A percentile compares a stretch with the other conserved stretches of the same genome.
Evolutionary conservation across 1,140 invertebrate species (phyloP).

Genomic region (Caenorhabditis latens): DNA sequence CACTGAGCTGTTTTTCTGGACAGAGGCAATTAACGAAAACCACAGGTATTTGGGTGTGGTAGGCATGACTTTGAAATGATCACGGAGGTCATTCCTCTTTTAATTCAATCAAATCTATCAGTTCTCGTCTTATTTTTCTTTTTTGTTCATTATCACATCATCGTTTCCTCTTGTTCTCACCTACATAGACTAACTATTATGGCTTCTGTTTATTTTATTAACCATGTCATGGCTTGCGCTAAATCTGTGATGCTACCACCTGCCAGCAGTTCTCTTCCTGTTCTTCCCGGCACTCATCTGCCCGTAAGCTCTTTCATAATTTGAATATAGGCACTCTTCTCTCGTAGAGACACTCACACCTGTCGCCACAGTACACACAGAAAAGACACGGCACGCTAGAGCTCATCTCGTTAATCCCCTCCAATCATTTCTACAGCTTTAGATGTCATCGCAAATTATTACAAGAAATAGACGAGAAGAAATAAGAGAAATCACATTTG

Average conservation of each 20-base stretch:
- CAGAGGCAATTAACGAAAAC: not conserved
- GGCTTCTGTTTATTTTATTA: conserved; percentile 52
- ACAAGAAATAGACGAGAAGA: not conserved
- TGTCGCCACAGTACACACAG: conserved; percentile 52
- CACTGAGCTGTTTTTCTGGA: conserved; percentile 15
- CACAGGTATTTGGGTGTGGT: conserved; percentile 12
- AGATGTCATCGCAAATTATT: not conserved
- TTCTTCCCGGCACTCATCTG: conserved; percentile 48
- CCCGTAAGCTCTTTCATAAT: conserved; percentile 55
- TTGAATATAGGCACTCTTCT: conserved; percentile 26
- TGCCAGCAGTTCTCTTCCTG: conserved; percentile 24
- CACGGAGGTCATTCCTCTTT: not conserved
- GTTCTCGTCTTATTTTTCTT: not conserved
- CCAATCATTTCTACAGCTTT: conserved; percentile 43
- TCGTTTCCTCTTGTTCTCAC: not conserved
- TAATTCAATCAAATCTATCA: conserved; percentile 26
- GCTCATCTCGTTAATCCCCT: conserved; percentile 43
- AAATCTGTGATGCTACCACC: conserved; percentile 45
- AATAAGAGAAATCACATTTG: not conserved
- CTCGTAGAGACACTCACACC: conserved; percentile 33
- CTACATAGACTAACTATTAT: not conserved
- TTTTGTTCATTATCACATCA: not conserved
- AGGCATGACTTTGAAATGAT: not conserved
- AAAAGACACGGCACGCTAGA: not conserved
- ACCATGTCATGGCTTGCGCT: conserved; percentile 30